These are phyloP conservation scores for Pilophorus perplexus DNA, from an alignment of 2,888 invertebrate genomes.

Conservation along the genomic window DNA sequence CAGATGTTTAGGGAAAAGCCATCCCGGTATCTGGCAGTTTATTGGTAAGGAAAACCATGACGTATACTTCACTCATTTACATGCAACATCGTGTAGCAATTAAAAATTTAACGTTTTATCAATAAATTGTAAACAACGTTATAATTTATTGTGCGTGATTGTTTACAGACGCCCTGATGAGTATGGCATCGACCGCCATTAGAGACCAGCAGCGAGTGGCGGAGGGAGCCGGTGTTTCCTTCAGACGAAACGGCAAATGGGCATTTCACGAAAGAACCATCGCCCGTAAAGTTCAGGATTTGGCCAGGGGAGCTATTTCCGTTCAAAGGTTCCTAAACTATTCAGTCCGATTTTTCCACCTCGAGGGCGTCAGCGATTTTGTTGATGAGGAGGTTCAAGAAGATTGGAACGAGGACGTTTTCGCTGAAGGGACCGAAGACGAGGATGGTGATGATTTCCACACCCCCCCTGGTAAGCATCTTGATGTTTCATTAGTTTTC, in stretches of 20 bases:
- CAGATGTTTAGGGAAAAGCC: conserved; percentile 12
- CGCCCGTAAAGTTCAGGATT: neutral
- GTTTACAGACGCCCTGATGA: neutral
- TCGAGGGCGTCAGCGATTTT: too few species aligned
- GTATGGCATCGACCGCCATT: conserved; percentile 6
- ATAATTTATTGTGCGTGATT: conserved; percentile 3
- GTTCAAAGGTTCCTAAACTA: neutral
- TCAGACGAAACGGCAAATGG: conserved; percentile 2
- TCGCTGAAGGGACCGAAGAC: neutral
- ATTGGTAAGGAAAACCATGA: conserved; percentile 8
- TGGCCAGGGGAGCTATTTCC: neutral
- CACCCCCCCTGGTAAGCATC: neutral
- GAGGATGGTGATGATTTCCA: neutral
- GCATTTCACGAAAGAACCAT: neutral
- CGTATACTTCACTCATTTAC: neutral
- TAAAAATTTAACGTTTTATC: neutral
- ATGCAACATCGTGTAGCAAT: neutral
- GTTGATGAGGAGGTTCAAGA: too few species aligned
- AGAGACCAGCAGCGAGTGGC: conserved; percentile 12
- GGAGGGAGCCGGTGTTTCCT: conserved; percentile 9
- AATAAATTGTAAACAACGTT: neutral
- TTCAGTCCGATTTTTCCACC: too few species aligned
- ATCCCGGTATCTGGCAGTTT: conserved; percentile 12
- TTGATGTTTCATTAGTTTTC: neutral
- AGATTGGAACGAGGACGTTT: neutral